Conservation (phyloP, 2,797 vertebrate species). For the Acrossocheilus wenchowensis region DNA sequence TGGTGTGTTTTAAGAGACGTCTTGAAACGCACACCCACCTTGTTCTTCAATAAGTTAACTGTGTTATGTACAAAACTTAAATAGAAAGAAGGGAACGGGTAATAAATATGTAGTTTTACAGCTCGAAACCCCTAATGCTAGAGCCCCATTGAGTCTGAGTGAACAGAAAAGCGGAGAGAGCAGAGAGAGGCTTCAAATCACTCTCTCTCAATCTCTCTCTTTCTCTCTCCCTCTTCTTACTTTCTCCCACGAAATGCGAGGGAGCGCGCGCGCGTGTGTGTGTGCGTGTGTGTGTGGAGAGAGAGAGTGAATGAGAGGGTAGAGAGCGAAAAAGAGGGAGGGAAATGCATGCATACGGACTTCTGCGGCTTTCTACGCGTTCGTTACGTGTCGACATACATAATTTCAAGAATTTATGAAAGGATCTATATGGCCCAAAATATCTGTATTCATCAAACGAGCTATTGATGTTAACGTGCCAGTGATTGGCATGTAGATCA, state of each 20-base stretch:
- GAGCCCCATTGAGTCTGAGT: constrained; percentile 79
- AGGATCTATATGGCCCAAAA: constrained; percentile 14
- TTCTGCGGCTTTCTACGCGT: constrained; percentile 2
- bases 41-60: constrained; percentile 65
- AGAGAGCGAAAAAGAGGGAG: constrained; percentile 54
- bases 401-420: neutral
- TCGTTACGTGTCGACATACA: neutral
- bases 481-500: neutral
- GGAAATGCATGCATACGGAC: constrained; percentile 32
- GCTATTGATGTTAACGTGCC: neutral
- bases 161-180: constrained; percentile 78
- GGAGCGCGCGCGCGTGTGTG: constrained; percentile 62
- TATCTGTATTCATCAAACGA: constrained; percentile 6
- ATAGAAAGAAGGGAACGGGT: constrained; percentile 67
- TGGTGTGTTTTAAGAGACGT: constrained; percentile 66
- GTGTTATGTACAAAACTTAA: constrained; percentile 69
- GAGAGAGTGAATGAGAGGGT: constrained; percentile 55
- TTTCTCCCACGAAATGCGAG: constrained; percentile 76
- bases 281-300: constrained; percentile 50
- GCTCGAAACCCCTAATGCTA: constrained; percentile 74
- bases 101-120: constrained; percentile 75
- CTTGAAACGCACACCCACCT: constrained; percentile 60
- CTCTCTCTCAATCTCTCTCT: constrained; percentile 72
- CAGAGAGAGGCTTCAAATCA: constrained; percentile 76
- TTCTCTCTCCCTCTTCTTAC: constrained; percentile 73